Evolutionary conservation across 1,140 invertebrate species (phyloP).

Genomic region (Drosophila pseudoananassae): DNA sequence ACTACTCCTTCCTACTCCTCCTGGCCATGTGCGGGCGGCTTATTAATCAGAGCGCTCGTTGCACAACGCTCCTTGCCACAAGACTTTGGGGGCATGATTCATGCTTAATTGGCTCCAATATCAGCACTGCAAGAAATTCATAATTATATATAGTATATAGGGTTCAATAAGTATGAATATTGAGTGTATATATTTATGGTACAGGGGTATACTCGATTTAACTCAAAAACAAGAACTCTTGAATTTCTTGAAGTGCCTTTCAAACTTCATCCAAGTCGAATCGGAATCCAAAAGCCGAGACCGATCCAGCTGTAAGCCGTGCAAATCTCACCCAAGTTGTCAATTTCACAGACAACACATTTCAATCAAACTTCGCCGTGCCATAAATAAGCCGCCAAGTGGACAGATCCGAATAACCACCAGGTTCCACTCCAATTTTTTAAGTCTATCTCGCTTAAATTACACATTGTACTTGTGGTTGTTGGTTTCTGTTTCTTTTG

Average conservation of each 20-base stretch:
- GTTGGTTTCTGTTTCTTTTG: slow-evolving; percentile 1
- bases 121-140: slow-evolving; percentile 9
- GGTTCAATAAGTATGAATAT: no score
- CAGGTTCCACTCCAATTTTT: slow-evolving; percentile 29
- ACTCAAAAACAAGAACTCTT: no score
- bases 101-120: slow-evolving; percentile 70
- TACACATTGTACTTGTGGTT: slow-evolving; percentile 51
- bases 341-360: slow-evolving; percentile 79
- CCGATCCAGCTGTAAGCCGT: slow-evolving; percentile 46
- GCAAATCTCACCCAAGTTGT: slow-evolving; percentile 82
- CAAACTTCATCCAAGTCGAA: neutral
- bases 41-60: slow-evolving; percentile 68
- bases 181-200: no score
- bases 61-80: slow-evolving; percentile 45
- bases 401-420: slow-evolving; percentile 59
- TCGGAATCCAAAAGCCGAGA: slow-evolving; percentile 5
- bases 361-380: slow-evolving; percentile 79
- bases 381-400: slow-evolving; percentile 76
- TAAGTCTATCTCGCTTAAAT: slow-evolving; percentile 62
- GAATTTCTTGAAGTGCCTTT: neutral
- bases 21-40: slow-evolving; percentile 60
- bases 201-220: no score
- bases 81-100: slow-evolving; percentile 63
- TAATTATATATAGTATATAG: no score
- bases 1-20: neutral